A percentile compares a stretch with the other conserved stretches of the same genome.
Evolutionary conservation across 2,113 vertebrate species (phyloP).

Genomic region (Strix aluco): DNA sequence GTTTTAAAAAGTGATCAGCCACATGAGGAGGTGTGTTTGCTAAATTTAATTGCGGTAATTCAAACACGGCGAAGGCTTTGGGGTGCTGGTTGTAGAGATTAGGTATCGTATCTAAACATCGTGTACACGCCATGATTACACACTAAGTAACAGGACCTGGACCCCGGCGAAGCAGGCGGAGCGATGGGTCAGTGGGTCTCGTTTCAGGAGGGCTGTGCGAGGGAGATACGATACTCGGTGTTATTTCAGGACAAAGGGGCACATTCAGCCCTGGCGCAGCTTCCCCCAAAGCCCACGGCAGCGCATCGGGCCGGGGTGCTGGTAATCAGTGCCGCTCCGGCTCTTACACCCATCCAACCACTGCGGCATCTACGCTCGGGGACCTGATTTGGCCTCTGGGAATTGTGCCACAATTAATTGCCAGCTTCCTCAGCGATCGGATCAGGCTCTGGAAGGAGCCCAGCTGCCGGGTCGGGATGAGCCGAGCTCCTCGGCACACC

Average conservation of each 20-base stretch:
- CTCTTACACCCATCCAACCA: not conserved
- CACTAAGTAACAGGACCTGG: rapidly evolving
- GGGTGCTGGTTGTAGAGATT: not conserved
- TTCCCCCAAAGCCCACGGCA: rapidly evolving
- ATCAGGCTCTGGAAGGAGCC: not conserved
- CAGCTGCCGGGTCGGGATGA: not conserved
- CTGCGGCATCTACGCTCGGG: rapidly evolving
- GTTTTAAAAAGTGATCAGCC: not conserved
- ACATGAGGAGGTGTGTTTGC: not conserved
- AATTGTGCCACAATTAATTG: not conserved
- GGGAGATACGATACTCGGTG: rapidly evolving
- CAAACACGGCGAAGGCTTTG: not conserved
- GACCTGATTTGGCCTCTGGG: not conserved
- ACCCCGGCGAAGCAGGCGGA: not conserved
- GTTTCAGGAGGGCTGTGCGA: not conserved
- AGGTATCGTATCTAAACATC: not conserved
- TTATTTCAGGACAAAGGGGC: not conserved
- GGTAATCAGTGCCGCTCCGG: rapidly evolving
- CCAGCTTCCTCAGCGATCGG: not conserved
- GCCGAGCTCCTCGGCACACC: not conserved
- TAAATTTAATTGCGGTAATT: not conserved
- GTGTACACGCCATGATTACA: not conserved
- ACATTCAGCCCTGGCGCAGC: rapidly evolving
- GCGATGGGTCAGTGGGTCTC: not conserved
- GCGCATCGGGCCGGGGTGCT: rapidly evolving